phyloP scores from a whole-genome alignment of 2,888 invertebrate genomes.

The Polydrusus pterygomalis region DNA sequence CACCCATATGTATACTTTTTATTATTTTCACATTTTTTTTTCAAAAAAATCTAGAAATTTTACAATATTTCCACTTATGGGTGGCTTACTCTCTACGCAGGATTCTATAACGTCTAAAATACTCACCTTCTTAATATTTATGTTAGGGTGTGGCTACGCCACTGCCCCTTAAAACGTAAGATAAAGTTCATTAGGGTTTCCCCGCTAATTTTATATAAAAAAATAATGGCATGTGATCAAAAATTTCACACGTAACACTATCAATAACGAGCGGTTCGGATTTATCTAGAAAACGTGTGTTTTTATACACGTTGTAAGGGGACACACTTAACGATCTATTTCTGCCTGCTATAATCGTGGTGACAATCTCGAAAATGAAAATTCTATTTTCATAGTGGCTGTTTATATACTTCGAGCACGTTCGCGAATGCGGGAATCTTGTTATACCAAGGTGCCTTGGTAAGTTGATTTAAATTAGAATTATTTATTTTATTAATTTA shows the following conservation, averaged over 20 bases:
- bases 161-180: no score
- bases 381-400: slow-evolving; percentile 51
- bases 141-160: no score
- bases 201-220: no score
- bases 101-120: no score
- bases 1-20: no score
- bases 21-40: no score
- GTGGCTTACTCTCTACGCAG: no score
- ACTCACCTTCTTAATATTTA: no score
- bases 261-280: slow-evolving; percentile 12
- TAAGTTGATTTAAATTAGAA: not conserved
- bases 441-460: not conserved
- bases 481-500: no score
- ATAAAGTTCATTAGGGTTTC: no score
- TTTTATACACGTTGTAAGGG: slow-evolving; percentile 21
- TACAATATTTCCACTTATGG: no score
- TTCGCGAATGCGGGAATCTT: slow-evolving; percentile 30
- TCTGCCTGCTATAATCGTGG: slow-evolving; percentile 60
- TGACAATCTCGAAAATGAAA: slow-evolving; percentile 58
- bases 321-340: slow-evolving; percentile 55
- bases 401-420: slow-evolving; percentile 39
- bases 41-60: no score
- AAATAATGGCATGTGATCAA: not conserved
- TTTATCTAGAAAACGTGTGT: slow-evolving; percentile 34
- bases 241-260: not conserved